Base-by-base conservation (phyloP, 2,888 invertebrate genomes). In the Physocephala rufipes region DNA sequence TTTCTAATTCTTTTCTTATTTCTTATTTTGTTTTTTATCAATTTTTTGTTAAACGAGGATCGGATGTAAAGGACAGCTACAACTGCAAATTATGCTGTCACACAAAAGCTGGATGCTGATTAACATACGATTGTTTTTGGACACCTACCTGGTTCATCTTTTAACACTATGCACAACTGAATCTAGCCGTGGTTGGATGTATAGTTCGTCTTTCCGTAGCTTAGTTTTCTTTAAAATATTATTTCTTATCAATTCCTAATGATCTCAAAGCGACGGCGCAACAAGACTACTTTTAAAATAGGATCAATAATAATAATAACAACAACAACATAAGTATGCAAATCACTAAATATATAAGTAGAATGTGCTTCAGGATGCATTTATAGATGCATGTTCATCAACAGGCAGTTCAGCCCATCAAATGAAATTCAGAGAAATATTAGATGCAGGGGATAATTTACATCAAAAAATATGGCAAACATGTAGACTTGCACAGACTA, bases 81-180 rank as follows among this genome's bases (percentile, higher is more conserved):
- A 75, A 75, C 75, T 73, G 72, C 74, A 75, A 75, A 75, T 75
- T 74, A 74, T 71, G 74, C 75, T 70, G 74, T 75, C 75, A 74
- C 74, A 70, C 71, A 71, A 71, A 74, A 73, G 73, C 70, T 72
- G 68, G 74, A 75, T 72, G 73, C 15, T 55, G 26, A 15, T 26
- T 55, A 55, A 55, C 4, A 55, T 15, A 55, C 12, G 55, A 36
- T 12, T 7, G 19, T 49, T 7, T n/a, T 19, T 2, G 3, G 3
- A n/a, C 19, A 30, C 2, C 15, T 30, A 30, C 30, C 28, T 59
- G 59, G n/a, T 30, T 30, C 13, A 59, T 30, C n/a, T n/a, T 45
- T 43, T 63, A 45, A 21, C 47, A 47, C 63, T 15, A n/a, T 24
- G 3, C 49, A 12, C 49, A 3, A n/a, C 49, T 15, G n/a, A 49